A percentile compares a stretch with the other conserved stretches of the same genome.
phyloP scores from a whole-genome alignment of 2,888 invertebrate species.

The Apocheima hispidaria region DNA sequence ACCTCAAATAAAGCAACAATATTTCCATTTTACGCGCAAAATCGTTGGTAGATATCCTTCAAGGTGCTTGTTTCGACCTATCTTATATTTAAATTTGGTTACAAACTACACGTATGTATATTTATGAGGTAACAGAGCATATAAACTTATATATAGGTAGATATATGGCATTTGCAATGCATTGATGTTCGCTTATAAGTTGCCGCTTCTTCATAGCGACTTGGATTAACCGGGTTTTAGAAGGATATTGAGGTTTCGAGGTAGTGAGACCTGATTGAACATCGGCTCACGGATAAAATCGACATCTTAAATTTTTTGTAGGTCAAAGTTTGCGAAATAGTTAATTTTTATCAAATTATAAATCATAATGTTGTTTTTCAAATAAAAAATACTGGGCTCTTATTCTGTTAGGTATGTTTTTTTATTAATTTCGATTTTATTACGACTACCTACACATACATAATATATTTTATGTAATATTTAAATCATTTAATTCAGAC shows the following conservation, averaged over 20 bases:
- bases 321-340: slow-evolving; percentile 31
- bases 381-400: slow-evolving; percentile 1
- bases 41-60: neutral
- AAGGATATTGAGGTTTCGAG: slow-evolving; percentile 32
- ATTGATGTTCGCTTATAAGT: slow-evolving; percentile 27
- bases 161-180: slow-evolving; percentile 4
- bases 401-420: neutral
- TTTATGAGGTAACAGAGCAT: neutral
- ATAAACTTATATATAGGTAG: slow-evolving; percentile 3
- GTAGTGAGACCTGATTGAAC: slow-evolving; percentile 35
- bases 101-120: neutral
- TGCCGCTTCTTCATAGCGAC: slow-evolving; percentile 17
- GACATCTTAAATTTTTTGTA: slow-evolving; percentile 25
- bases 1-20: neutral
- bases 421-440: neutral
- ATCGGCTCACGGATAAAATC: slow-evolving; percentile 12
- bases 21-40: neutral
- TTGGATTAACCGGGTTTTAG: slow-evolving; percentile 38
- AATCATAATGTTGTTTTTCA: slow-evolving; percentile 1
- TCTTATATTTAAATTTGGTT: neutral
- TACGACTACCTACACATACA: too few species aligned
- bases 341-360: slow-evolving; percentile 12
- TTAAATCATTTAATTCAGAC: too few species aligned
- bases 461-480: too few species aligned
- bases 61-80: neutral